These are phyloP conservation scores for Dynastes tityus DNA, from an alignment of 2,888 invertebrate species.

Conservation along the genomic window DNA sequence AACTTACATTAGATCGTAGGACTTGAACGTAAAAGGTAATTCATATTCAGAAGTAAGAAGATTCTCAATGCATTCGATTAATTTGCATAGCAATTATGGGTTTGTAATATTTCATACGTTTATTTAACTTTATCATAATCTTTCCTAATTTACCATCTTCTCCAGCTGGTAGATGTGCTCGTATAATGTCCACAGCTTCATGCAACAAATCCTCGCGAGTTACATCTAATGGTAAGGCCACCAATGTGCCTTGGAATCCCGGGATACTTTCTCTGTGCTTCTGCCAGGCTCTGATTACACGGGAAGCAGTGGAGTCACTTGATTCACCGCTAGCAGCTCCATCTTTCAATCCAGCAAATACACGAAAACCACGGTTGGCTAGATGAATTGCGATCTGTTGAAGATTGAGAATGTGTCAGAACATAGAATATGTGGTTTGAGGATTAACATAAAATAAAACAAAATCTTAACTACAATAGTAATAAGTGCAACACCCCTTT, in stretches of 20 bases:
- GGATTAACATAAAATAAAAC: background rate
- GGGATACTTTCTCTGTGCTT: conserved; percentile 68
- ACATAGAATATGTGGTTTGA: background rate
- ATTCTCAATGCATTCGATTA: no score
- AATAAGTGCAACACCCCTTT: no score
- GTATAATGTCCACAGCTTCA: conserved; percentile 84
- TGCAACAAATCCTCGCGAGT: conserved; percentile 86
- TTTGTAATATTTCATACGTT: no score
- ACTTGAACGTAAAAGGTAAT: no score
- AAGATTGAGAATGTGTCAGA: conserved; percentile 26
- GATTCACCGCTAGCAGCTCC: conserved; percentile 72
- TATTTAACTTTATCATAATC: no score
- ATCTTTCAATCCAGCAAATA: conserved; percentile 82
- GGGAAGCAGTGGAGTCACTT: conserved; percentile 76
- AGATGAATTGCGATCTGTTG: conserved; percentile 79
- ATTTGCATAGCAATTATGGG: no score
- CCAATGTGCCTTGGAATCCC: conserved; percentile 70
- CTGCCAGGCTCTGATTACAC: conserved; percentile 72
- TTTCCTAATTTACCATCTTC: conserved; percentile 78
- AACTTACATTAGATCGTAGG: no score
- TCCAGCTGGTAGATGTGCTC: conserved; percentile 86
- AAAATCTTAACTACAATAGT: no score
- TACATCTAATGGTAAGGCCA: conserved; percentile 84
- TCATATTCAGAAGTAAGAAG: no score
- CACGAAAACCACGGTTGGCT: conserved; percentile 82